Evolutionary conservation across 92 coral and sea anemone genomes (phyloP), one percentile per base, ranked within the genome.

Genomic region (Umimayanthus chanpuru): DNA sequence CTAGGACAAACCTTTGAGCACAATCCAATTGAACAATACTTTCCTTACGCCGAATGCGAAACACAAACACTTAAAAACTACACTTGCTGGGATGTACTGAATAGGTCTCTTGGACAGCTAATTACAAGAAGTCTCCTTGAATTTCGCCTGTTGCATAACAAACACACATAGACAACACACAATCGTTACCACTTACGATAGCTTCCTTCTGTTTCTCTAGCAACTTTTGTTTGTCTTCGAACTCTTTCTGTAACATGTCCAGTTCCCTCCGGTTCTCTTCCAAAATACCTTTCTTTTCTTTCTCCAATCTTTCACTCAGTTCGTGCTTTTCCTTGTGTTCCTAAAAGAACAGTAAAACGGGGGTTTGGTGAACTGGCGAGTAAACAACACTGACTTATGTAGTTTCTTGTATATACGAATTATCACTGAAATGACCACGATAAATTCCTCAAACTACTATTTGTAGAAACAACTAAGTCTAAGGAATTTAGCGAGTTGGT

Each of bases 261-360:
- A 96, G 85, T 18, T 90, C 86, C 87, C 87, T 82, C 56, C 85
- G 90, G 65, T 96, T 94, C 79, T 92, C 94, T 39, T 95, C 92
- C 20, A 92, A 38, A 76, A 97, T 18, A 49, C 75, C 65, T 28
- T 89, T 85, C 87, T 93, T 94, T 80, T 97, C 97, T 65, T 85
- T 89, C 64, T 97, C 99, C 91, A 95, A 91, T 79, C 91, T 88
- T 85, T 97, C 97, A 82, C 88, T 88, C 83, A 97, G 82, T 32
- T 95, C 98, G 66, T 92, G 96, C 87, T 96, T 93, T 90, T 97
- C 98, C 73, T 97, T 97, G 80, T 93, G 94, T 80, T 97, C 99
- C 99, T 96, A 76, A 12, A 43, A 67, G 25, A 0, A 79, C 4
- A 79, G 16, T 21, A 58, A 49, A 11, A 74, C n/a, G 39, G 68